These are phyloP conservation scores for Caretta caretta DNA, from an alignment of 2,113 vertebrate species.

Conservation along the genomic window DNA sequence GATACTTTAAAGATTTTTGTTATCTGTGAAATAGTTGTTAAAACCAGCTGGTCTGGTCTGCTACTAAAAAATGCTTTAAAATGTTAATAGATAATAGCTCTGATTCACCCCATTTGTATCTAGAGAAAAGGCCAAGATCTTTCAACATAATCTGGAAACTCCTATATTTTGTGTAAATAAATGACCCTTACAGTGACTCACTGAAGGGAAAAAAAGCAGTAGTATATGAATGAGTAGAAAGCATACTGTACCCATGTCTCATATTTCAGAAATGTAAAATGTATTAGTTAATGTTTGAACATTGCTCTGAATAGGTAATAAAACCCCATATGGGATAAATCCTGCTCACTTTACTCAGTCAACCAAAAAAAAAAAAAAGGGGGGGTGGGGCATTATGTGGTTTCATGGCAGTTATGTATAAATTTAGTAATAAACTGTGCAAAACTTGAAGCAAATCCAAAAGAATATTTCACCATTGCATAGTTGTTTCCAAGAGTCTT, in stretches of 20 bases:
- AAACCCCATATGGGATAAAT: neutral
- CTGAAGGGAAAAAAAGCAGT: slow-evolving; percentile 68
- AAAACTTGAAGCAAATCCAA: neutral
- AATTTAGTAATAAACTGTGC: neutral
- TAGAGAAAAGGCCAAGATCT: slow-evolving; percentile 72
- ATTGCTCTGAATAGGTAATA: slow-evolving; percentile 1
- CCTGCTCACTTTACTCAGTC: neutral
- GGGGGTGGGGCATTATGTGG: neutral
- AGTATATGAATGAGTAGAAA: slow-evolving; percentile 74
- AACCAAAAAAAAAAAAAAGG: no score
- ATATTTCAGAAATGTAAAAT: slow-evolving; percentile 66
- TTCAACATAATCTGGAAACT: slow-evolving; percentile 80
- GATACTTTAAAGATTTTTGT: neutral
- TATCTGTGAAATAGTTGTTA: slow-evolving; percentile 28
- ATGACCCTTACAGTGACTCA: slow-evolving; percentile 80
- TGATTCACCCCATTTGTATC: slow-evolving; percentile 55
- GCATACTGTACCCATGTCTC: slow-evolving; percentile 40
- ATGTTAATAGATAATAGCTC: slow-evolving; percentile 53
- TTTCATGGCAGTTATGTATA: neutral
- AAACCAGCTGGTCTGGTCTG: slow-evolving; percentile 34
- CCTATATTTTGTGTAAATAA: slow-evolving; percentile 73
- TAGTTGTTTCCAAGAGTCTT: no score
- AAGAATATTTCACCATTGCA: no score
- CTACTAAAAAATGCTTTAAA: slow-evolving; percentile 43
- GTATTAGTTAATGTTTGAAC: slow-evolving; percentile 36